Percentiles rank a stretch among this genome's conserved stretches.
phyloP scores from a whole-genome alignment of 2,888 invertebrate genomes.

The Tenthredo amoena region DNA sequence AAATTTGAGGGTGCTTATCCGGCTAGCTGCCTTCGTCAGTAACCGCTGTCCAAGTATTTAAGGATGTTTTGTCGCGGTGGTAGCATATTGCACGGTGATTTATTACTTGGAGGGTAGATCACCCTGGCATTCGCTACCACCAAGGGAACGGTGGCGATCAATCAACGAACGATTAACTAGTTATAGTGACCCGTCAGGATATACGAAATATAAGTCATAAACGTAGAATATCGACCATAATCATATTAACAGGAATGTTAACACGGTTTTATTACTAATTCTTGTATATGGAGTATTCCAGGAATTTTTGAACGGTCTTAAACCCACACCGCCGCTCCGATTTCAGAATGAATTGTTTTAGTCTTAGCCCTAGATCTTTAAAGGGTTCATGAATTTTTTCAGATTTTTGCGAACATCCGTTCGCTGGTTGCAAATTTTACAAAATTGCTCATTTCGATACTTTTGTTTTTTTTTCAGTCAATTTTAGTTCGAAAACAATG shows the following conservation, averaged over 20 bases:
- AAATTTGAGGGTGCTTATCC: background rate
- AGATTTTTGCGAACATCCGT: too few species aligned
- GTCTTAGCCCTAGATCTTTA: too few species aligned
- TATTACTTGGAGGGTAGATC: slow-evolving; percentile 55
- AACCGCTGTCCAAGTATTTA: slow-evolving; percentile 58
- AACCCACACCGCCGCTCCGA: too few species aligned
- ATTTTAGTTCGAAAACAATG: too few species aligned
- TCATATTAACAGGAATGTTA: background rate
- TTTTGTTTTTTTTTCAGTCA: too few species aligned
- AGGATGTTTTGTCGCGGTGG: slow-evolving; percentile 59
- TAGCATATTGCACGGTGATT: slow-evolving; percentile 63
- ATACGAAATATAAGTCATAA: background rate
- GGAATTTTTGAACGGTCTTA: too few species aligned
- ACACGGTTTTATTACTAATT: background rate
- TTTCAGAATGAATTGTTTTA: too few species aligned
- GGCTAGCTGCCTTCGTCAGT: slow-evolving; percentile 48
- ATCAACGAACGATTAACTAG: slow-evolving; percentile 51
- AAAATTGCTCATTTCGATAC: too few species aligned
- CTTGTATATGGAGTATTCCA: background rate
- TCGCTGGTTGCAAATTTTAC: too few species aligned
- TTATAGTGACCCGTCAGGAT: slow-evolving; percentile 10
- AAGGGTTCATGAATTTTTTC: too few species aligned
- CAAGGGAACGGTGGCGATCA: slow-evolving; percentile 51
- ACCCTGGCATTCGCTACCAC: background rate
- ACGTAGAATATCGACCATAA: background rate